phyloP scores from a whole-genome alignment of 2,113 vertebrate genomes.

The Ginglymostoma cirratum region DNA sequence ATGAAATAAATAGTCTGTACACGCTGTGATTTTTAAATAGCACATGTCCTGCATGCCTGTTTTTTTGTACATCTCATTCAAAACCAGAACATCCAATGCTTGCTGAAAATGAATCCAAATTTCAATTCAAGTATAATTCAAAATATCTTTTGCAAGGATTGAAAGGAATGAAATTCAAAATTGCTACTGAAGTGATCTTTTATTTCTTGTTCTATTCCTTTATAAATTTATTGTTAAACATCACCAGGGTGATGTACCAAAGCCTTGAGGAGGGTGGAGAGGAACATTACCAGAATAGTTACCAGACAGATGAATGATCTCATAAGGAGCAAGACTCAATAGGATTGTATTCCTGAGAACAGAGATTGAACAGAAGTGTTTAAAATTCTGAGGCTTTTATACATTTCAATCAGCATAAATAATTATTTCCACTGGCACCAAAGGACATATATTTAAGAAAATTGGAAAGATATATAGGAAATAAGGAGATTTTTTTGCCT shows the following conservation, averaged over 20 bases:
- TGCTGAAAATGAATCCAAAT: not conserved
- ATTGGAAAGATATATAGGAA: not conserved
- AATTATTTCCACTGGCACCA: not conserved
- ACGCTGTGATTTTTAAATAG: not conserved
- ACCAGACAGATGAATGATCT: too few relatives aligned
- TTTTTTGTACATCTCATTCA: not conserved
- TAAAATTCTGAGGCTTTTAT: not conserved
- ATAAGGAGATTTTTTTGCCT: not conserved
- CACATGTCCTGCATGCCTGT: not conserved
- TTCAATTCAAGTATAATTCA: not conserved
- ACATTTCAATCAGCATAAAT: not conserved
- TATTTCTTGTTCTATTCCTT: not conserved
- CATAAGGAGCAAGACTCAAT: too few relatives aligned
- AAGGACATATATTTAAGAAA: not conserved
- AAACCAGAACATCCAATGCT: not conserved
- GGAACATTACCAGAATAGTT: not conserved
- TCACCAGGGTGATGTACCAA: not conserved
- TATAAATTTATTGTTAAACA: not conserved
- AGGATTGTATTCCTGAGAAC: not conserved
- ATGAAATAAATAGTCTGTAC: not conserved
- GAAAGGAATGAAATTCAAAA: not conserved
- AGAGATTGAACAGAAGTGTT: not conserved
- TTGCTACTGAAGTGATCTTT: not conserved
- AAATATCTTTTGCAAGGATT: not conserved
- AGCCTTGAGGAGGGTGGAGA: not conserved